phyloP scores from a whole-genome alignment of 1,140 invertebrate species.

The Brachionus rubens region DNA sequence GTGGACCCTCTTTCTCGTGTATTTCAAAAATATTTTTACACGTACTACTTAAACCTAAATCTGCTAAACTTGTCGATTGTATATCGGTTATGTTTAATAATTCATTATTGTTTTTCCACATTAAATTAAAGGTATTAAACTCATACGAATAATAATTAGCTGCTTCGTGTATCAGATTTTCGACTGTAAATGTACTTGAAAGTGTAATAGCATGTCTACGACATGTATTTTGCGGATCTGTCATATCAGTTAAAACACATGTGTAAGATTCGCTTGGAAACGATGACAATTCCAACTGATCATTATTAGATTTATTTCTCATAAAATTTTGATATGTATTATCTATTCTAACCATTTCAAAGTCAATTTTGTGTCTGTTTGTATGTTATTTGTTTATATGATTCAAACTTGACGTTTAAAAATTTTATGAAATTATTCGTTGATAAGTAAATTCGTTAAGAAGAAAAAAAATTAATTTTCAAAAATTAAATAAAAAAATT shows the following conservation, averaged over 20 bases:
- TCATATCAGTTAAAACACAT: constrained; percentile 33
- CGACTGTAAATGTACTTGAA: constrained; percentile 61
- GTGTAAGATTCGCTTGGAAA: background rate
- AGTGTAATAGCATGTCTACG: constrained; percentile 60
- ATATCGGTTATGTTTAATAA: constrained; percentile 44
- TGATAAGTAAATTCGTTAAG: no score
- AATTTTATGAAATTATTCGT: no score
- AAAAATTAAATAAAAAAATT: no score
- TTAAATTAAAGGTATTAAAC: constrained; percentile 62
- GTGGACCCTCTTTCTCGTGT: constrained; percentile 50
- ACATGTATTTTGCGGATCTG: constrained; percentile 20
- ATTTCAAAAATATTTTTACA: constrained; percentile 43
- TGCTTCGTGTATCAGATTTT: constrained; percentile 62
- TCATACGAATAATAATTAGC: constrained; percentile 63
- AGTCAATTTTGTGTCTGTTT: no score
- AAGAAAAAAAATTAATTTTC: no score
- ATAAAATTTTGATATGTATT: background rate
- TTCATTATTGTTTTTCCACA: constrained; percentile 52
- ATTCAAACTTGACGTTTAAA: no score
- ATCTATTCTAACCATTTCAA: constrained; percentile 42
- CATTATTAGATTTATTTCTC: background rate
- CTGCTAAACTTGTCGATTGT: background rate
- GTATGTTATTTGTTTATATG: no score
- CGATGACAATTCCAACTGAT: background rate
- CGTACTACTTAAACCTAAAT: background rate